A percentile compares a stretch with the other conserved stretches of the same genome.
phyloP scores from a whole-genome alignment of 2,797 vertebrate genomes.

The Manis crassicaudata region DNA sequence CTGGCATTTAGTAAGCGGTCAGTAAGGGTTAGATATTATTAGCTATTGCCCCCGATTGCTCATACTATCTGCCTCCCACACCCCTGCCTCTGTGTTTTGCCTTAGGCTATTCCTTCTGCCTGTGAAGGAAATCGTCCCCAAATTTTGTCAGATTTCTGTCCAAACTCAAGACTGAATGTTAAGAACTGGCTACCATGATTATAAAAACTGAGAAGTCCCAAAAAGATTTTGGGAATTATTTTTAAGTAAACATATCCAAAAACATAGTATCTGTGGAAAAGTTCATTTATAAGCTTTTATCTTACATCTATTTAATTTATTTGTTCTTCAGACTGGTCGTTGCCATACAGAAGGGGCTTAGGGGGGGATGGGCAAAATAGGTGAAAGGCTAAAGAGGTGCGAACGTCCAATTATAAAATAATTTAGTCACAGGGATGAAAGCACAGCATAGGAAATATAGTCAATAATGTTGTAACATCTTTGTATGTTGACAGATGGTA shows the following conservation, averaged over 20 bases:
- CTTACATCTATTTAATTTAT: not conserved
- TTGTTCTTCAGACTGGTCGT: not conserved
- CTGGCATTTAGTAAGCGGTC: not conserved
- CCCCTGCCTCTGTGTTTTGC: not conserved
- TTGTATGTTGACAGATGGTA: too few species aligned
- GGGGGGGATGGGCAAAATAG: too few species aligned
- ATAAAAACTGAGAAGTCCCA: not conserved
- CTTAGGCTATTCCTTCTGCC: not conserved
- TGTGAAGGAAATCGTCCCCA: not conserved
- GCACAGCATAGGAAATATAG: too few species aligned
- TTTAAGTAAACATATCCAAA: not conserved
- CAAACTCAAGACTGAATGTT: not conserved
- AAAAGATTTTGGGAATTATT: not conserved
- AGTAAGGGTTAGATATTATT: not conserved
- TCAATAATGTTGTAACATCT: too few species aligned
- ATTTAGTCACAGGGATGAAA: too few species aligned
- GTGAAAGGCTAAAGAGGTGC: too few species aligned
- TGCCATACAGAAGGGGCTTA: too few species aligned
- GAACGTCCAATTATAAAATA: too few species aligned
- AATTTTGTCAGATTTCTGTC: not conserved
- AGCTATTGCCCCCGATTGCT: not conserved
- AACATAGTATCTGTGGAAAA: not conserved
- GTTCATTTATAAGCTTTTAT: not conserved
- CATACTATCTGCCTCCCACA: not conserved
- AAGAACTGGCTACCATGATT: not conserved